Base-by-base conservation (phyloP, 1,140 invertebrate species). In the Papilio polytes region DNA sequence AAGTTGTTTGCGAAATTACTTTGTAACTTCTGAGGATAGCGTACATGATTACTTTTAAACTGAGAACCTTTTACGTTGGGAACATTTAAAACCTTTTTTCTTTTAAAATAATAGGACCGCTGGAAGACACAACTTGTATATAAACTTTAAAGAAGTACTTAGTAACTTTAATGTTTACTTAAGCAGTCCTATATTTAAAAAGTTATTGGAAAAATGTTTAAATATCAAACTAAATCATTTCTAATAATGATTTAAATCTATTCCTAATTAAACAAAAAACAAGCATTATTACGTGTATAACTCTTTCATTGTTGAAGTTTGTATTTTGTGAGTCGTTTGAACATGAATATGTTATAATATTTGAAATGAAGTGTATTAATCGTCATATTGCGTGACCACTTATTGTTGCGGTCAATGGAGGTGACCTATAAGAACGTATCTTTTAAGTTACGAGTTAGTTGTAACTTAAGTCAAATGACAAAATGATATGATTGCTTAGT, bases 1-100 rank as follows among this genome's bases (percentile, higher is more conserved):
- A 76, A 76, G 74, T 76, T 74, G 74, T 76, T 76, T 76, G 74
- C 44, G 20, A 15, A 76, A 76, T 76, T 76, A 76, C 74, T 76
- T 76, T 76, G 74, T 51, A 76, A 76, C 74, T 76, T 76, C 13
- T 26, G 44, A 15, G 74, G 41, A 22, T 76, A 76, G 20, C 41
- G 73, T 74, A 46, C 20, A 74, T 8, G 74, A 76, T 76, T 76
- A 76, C 74, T 76, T 76, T 76, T 76, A 15, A 76, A 46, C 46
- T 46, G n/a, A 46, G 51, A 53, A 53, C 46, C 20, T 53, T 76
- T 51, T 20, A 41, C 31, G 26, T 36, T 72, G 6, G 31, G 3
- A n/a, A 72, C 70, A 73, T 63, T 63, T 63, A 22, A 63, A 63
- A 18, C 10, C 20, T 63, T 26, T 63, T 63, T 63, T 63, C 10